Evolutionary conservation across 2,113 vertebrate species (phyloP).

Genomic region (Prionailurus bengalensis): DNA sequence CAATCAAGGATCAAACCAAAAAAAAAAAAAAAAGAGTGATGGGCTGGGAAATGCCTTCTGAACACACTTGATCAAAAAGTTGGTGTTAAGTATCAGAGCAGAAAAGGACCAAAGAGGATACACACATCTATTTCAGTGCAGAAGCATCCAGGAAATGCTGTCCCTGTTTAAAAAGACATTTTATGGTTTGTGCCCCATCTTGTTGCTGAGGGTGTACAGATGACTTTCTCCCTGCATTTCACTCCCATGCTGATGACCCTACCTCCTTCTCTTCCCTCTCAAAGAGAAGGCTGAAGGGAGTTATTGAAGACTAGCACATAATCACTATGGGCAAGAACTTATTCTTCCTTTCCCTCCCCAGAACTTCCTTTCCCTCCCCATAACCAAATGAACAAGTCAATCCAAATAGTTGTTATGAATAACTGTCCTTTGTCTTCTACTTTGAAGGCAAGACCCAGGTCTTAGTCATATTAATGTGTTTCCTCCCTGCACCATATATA

Average conservation of each 20-base stretch:
- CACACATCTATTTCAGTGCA: neutral
- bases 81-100: neutral
- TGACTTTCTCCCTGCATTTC: neutral
- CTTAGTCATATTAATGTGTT: neutral
- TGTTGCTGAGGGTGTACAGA: neutral
- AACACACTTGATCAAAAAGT: neutral
- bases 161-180: neutral
- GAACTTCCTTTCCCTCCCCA: neutral
- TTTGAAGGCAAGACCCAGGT: neutral
- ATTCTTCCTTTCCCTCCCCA: neutral
- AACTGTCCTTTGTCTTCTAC: neutral
- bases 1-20: neutral
- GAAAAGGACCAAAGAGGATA: neutral
- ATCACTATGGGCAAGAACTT: neutral
- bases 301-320: neutral
- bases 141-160: neutral
- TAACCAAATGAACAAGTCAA: neutral
- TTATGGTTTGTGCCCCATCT: neutral
- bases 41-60: neutral
- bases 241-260: accelerated
- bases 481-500: neutral
- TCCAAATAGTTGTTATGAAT: neutral
- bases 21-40: neutral
- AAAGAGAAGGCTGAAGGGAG: neutral
- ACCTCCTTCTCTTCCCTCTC: neutral